These are phyloP conservation scores for Papilio demoleus DNA, from an alignment of 2,888 invertebrate species.

Conservation along the genomic window DNA sequence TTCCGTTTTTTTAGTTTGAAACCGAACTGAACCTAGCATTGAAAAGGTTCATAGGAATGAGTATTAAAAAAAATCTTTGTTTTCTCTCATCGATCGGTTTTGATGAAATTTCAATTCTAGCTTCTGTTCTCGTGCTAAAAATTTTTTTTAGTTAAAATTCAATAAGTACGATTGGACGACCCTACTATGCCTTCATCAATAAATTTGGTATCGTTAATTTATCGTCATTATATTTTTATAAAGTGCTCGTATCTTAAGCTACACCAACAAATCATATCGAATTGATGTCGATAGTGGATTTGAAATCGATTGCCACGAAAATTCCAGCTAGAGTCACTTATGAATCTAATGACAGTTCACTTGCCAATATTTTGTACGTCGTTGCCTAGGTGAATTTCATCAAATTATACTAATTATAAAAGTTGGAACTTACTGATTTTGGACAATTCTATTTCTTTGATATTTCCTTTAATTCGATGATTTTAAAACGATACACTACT, in stretches of 20 bases:
- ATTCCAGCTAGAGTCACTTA: too few relatives aligned
- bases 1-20: slow-evolving; percentile 10
- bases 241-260: too few relatives aligned
- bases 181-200: too few relatives aligned
- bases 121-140: not conserved
- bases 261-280: too few relatives aligned
- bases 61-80: slow-evolving; percentile 12
- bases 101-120: slow-evolving; percentile 1
- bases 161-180: not conserved
- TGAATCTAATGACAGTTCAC: too few relatives aligned
- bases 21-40: slow-evolving; percentile 21
- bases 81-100: not conserved
- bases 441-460: too few relatives aligned
- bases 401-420: not conserved
- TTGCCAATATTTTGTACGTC: not conserved
- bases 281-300: too few relatives aligned
- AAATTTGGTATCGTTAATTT: too few relatives aligned
- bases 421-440: not conserved
- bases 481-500: not conserved
- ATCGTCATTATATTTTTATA: too few relatives aligned
- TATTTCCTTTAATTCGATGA: too few relatives aligned
- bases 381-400: not conserved
- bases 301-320: too few relatives aligned
- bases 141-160: not conserved
- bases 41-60: slow-evolving; percentile 26